A percentile compares a stretch with the other conserved stretches of the same genome.
Conservation (phyloP, 2,797 vertebrate species). For the Squalus acanthias region DNA sequence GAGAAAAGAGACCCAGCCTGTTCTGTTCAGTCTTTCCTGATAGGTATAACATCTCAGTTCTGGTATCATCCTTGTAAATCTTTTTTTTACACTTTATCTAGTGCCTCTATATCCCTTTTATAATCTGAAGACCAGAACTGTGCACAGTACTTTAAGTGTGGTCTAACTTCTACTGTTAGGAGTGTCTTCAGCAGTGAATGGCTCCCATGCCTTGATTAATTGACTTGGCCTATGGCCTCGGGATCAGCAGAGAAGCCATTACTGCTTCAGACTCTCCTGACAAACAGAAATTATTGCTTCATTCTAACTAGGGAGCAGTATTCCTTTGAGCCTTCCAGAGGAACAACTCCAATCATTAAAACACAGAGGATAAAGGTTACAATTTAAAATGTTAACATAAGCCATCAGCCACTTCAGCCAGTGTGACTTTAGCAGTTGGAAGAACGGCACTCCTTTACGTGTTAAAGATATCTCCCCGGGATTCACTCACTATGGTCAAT, state of each 20-base stretch:
- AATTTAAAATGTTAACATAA: slow-evolving; percentile 1
- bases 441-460: neutral
- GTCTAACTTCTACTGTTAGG: neutral
- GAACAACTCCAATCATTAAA: neutral
- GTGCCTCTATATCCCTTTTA: neutral
- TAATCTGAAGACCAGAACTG: neutral
- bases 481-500: neutral
- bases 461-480: neutral
- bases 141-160: neutral
- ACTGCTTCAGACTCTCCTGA: neutral
- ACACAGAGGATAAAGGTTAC: neutral
- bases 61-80: neutral
- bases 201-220: neutral
- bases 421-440: neutral
- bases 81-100: neutral
- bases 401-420: neutral
- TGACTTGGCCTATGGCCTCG: neutral
- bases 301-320: neutral
- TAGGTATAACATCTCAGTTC: neutral
- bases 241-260: neutral
- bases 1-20: neutral
- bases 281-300: neutral
- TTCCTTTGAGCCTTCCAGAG: neutral
- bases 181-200: neutral
- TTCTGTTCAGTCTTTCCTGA: neutral